A percentile compares a stretch with the other conserved stretches of the same genome.
These are phyloP conservation scores for Ochlodes sylvanus DNA, from an alignment of 2,888 invertebrate genomes.

Conservation along the genomic window DNA sequence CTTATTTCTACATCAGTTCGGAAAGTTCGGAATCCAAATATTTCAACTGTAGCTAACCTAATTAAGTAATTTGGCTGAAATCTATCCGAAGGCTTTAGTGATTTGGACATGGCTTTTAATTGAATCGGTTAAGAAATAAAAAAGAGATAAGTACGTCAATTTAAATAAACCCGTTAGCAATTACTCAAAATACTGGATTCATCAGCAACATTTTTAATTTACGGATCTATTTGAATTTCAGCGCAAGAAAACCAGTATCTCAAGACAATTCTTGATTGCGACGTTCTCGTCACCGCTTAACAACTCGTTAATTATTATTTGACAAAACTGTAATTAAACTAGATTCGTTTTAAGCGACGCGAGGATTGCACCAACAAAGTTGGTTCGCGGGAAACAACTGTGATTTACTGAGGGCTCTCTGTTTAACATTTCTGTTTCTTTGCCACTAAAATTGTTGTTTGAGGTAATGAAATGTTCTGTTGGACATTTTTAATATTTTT, in stretches of 20 bases:
- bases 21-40: no score
- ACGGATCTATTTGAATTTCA: not conserved
- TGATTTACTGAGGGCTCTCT: conserved; percentile 18
- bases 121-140: no score
- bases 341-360: conserved; percentile 17
- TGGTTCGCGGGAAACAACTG: conserved; percentile 26
- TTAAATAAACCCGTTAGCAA: no score
- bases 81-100: no score
- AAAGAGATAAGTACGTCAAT: no score
- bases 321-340: conserved; percentile 36
- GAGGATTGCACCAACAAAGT: conserved; percentile 21
- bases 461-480: conserved; percentile 26
- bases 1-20: no score
- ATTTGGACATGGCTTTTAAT: no score
- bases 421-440: conserved; percentile 30
- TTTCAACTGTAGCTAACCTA: no score
- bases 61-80: no score
- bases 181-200: no score
- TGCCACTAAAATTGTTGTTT: conserved; percentile 3
- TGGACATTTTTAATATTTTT: conserved; percentile 3
- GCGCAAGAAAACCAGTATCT: not conserved
- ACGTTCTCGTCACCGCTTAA: not conserved
- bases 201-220: not conserved
- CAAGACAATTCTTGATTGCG: conserved; percentile 10
- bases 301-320: conserved; percentile 30